Evolutionary conservation across 2,113 vertebrate genomes (phyloP).

Genomic region (Phoenicopterus ruber): DNA sequence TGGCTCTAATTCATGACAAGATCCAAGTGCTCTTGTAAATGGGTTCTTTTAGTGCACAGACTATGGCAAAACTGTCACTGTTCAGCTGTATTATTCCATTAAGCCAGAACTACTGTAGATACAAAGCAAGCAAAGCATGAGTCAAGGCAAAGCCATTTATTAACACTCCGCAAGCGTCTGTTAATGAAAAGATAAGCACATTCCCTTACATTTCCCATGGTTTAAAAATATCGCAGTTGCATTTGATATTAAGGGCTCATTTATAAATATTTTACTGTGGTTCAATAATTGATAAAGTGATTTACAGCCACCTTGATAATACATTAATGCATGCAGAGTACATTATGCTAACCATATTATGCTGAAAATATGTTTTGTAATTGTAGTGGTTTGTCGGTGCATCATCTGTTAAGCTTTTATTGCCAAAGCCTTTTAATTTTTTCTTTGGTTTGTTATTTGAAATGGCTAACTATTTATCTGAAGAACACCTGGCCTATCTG

Average conservation of each 20-base stretch:
- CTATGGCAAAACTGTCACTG: not conserved
- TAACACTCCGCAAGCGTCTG: not conserved
- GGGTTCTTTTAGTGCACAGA: not conserved
- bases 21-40: not conserved
- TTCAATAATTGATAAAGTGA: conserved; percentile 63
- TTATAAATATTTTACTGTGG: conserved; percentile 47
- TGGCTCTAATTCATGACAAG: not conserved
- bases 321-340: not conserved
- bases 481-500: not conserved
- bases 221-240: not conserved
- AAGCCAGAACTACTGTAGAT: not conserved
- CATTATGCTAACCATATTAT: conserved; percentile 21
- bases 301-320: conserved; percentile 37
- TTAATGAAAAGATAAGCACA: conserved; percentile 8
- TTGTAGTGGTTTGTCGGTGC: not conserved
- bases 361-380: conserved; percentile 36
- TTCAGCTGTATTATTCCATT: not conserved
- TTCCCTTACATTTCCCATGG: not conserved
- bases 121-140: not conserved
- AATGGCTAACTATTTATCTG: not conserved
- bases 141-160: not conserved
- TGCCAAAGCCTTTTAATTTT: conserved; percentile 22
- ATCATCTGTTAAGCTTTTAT: conserved; percentile 39
- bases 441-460: conserved; percentile 27
- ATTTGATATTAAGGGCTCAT: conserved; percentile 19